phyloP scores from a whole-genome alignment of 23 tunicate genomes.

The Clavelina lepadiformis region DNA sequence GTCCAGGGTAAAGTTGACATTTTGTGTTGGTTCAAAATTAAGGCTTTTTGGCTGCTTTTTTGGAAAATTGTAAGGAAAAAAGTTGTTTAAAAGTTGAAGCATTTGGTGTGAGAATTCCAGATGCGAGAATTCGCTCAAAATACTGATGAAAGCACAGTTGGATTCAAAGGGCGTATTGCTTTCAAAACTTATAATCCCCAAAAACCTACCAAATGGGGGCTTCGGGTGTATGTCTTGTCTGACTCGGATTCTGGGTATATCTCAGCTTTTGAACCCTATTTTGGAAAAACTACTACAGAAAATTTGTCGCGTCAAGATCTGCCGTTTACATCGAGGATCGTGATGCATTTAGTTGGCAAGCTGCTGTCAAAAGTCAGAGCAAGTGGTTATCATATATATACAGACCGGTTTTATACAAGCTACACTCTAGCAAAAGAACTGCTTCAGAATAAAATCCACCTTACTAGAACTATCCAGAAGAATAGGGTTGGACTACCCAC shows the following conservation, averaged over 20 bases:
- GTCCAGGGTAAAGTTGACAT: no score
- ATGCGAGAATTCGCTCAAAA: no score
- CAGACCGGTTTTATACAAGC: constrained; percentile 26
- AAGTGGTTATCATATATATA: constrained; percentile 14
- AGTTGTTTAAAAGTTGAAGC: no score
- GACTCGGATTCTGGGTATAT: constrained; percentile 20
- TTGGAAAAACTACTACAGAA: constrained; percentile 2
- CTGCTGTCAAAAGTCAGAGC: constrained; percentile 5
- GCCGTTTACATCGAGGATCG: constrained; percentile 17
- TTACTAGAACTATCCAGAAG: constrained; percentile 11
- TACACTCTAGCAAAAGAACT: background rate
- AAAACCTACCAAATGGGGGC: constrained; percentile 23
- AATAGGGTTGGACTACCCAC: constrained; percentile 9
- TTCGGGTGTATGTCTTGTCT: constrained; percentile 6
- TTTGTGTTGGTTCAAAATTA: no score
- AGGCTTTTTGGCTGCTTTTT: no score
- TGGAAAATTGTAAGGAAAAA: no score
- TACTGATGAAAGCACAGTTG: constrained; percentile 19
- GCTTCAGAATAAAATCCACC: background rate
- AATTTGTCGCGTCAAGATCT: background rate
- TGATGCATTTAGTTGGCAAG: constrained; percentile 12
- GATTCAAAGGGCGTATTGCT: constrained; percentile 6
- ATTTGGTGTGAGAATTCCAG: no score
- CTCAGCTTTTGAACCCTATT: constrained; percentile 5
- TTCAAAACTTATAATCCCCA: constrained; percentile 26